Percentiles rank a stretch among this genome's conserved stretches.
Conservation (phyloP, 2,113 vertebrate species). For the Leptosomus discolor region DNA sequence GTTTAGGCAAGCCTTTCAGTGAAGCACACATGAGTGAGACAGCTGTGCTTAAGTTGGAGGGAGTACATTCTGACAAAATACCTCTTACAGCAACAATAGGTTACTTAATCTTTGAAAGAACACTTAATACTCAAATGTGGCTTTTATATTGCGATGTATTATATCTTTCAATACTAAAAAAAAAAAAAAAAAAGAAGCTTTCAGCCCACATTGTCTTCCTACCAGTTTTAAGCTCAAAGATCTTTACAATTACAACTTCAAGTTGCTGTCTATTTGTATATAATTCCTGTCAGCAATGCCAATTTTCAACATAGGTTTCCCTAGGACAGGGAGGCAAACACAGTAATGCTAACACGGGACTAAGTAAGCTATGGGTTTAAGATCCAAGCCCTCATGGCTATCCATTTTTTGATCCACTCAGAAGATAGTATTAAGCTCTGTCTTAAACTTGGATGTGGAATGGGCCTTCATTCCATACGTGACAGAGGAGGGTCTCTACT, state of each 20-base stretch:
- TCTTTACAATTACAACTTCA: not conserved
- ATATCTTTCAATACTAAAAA: not conserved
- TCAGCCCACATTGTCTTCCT: not conserved
- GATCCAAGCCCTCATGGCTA: not conserved
- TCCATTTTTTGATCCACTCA: not conserved
- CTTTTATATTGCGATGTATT: not conserved
- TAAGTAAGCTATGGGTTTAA: not conserved
- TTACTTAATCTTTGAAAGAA: not conserved
- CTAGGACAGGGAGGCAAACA: not conserved
- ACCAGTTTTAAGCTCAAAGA: not conserved
- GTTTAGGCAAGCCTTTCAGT: not conserved
- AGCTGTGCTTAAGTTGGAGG: not conserved
- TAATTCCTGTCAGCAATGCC: not conserved
- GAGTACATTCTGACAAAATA: not conserved
- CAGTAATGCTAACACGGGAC: rapidly evolving
- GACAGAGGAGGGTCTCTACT: not conserved
- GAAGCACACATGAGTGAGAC: not conserved
- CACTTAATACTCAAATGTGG: not conserved
- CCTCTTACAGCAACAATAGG: not conserved
- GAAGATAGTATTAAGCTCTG: not conserved
- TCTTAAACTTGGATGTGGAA: not conserved
- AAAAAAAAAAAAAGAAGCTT: no score
- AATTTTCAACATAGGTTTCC: not conserved
- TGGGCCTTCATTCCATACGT: not conserved
- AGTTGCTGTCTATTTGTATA: not conserved